Evolutionary conservation across 2,113 vertebrate genomes (phyloP).

Genomic region (Erpornis zantholeuca): DNA sequence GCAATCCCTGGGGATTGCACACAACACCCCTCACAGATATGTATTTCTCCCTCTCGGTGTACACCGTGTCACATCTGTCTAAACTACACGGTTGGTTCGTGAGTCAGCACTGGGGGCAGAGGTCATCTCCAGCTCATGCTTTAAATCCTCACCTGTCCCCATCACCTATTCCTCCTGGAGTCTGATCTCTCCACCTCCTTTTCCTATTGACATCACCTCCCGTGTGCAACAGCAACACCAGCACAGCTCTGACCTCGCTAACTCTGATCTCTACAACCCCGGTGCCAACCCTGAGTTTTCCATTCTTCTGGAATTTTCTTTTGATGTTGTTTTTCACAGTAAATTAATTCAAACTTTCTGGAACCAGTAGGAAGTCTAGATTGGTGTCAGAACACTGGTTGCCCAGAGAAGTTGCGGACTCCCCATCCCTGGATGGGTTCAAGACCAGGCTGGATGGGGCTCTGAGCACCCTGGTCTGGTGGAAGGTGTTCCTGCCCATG

Average conservation of each 20-base stretch:
- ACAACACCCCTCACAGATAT: constrained; percentile 38
- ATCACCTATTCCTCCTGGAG: background rate
- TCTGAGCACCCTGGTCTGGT: background rate
- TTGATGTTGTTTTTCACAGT: background rate
- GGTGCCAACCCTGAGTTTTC: fast-evolving
- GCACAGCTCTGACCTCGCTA: background rate
- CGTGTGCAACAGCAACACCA: background rate
- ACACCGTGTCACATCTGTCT: background rate
- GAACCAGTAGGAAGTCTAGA: background rate
- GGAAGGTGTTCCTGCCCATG: background rate
- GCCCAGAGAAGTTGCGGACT: background rate
- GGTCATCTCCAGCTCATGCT: background rate
- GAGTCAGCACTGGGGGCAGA: constrained; percentile 6
- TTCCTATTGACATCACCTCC: background rate
- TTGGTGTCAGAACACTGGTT: background rate
- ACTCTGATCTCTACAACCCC: background rate
- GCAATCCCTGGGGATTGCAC: constrained; percentile 7
- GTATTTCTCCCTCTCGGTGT: background rate
- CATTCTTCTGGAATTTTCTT: background rate
- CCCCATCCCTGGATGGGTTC: background rate
- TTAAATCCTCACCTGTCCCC: background rate
- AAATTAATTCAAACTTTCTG: background rate
- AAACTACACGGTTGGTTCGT: background rate
- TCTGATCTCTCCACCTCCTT: background rate
- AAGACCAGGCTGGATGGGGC: background rate